Conservation (phyloP, 2,797 vertebrate genomes). For the Microctenopoma steveboyesi region DNA sequence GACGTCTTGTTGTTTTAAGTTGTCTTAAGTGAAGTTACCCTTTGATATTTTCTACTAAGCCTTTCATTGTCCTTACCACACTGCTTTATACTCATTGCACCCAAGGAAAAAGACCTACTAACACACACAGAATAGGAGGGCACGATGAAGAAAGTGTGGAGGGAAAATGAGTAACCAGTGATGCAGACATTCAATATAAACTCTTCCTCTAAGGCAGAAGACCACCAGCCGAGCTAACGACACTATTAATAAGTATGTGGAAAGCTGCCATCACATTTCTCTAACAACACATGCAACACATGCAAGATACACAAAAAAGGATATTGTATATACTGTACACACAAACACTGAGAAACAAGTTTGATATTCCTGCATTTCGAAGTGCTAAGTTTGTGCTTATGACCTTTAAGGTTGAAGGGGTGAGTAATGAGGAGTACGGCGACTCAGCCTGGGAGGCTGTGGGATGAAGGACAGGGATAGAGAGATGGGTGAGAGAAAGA, state of each 20-base stretch:
- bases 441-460: conserved; percentile 54
- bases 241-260: conserved; percentile 69
- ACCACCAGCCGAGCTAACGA: conserved; percentile 73
- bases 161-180: conserved; percentile 49
- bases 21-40: conserved; percentile 4
- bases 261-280: conserved; percentile 38
- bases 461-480: conserved; percentile 64
- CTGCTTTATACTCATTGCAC: conserved; percentile 35
- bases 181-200: conserved; percentile 63
- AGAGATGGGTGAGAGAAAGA: conserved; percentile 46
- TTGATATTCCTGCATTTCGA: conserved; percentile 60
- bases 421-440: conserved; percentile 66
- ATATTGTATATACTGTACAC: not conserved
- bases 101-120: conserved; percentile 1
- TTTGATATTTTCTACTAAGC: conserved; percentile 42
- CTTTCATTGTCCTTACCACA: conserved; percentile 20
- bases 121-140: conserved; percentile 32
- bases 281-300: conserved; percentile 7
- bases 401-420: conserved; percentile 77
- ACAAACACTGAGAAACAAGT: conserved; percentile 26
- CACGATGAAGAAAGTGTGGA: conserved; percentile 14
- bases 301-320: not conserved
- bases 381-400: conserved; percentile 48
- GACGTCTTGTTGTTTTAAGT: too few relatives aligned
- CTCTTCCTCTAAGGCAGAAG: conserved; percentile 61